Evolutionary conservation across 2,113 vertebrate species (phyloP).

Genomic region (Daphoenositta chrysoptera): DNA sequence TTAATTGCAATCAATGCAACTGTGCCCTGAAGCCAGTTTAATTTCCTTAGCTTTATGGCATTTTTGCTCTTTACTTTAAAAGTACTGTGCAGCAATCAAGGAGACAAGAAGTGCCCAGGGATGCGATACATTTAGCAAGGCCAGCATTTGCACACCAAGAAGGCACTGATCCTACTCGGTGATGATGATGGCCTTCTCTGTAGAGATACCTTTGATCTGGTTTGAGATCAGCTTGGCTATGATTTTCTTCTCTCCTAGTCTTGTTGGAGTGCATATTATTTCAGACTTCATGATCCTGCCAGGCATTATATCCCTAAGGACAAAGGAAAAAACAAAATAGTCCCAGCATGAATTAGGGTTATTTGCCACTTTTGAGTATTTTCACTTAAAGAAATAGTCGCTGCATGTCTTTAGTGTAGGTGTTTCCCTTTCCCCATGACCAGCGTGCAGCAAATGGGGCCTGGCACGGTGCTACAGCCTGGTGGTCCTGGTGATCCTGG

Average conservation of each 20-base stretch:
- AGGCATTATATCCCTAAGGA: slow-evolving; percentile 47
- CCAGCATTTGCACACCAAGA: rapidly evolving
- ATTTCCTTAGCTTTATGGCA: neutral
- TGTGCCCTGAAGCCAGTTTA: neutral
- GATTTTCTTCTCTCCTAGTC: slow-evolving; percentile 60
- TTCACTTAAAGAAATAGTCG: neutral
- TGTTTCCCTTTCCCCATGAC: neutral
- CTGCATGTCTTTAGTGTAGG: neutral
- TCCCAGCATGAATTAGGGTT: neutral
- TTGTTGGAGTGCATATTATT: slow-evolving; percentile 42
- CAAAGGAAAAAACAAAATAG: neutral
- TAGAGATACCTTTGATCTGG: slow-evolving; percentile 58
- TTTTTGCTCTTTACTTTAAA: neutral
- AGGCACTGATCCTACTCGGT: neutral
- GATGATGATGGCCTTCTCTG: slow-evolving; percentile 59
- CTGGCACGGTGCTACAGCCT: rapidly evolving
- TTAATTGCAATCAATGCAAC: neutral
- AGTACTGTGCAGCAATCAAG: neutral
- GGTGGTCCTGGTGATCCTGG: neutral
- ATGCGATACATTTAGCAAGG: rapidly evolving
- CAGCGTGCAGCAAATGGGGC: rapidly evolving
- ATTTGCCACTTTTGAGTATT: rapidly evolving
- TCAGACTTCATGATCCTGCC: slow-evolving; percentile 60
- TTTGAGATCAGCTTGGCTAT: slow-evolving; percentile 57
- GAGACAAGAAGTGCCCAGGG: neutral